Evolutionary conservation across 1,140 invertebrate species (phyloP).

Genomic region (Aphidius ervi): DNA sequence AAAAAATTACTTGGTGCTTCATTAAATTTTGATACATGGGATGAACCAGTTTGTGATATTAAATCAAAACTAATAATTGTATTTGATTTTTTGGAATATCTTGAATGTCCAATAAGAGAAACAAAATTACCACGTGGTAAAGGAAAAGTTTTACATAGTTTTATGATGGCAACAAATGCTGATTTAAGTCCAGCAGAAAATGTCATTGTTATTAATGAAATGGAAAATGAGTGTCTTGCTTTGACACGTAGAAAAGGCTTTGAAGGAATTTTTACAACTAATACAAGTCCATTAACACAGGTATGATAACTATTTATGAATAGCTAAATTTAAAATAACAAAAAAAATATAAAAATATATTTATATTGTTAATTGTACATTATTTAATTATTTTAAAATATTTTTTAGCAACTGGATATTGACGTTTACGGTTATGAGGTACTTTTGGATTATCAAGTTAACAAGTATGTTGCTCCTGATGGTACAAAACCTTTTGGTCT

Average conservation of each 20-base stretch:
- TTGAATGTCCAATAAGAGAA: constrained; percentile 69
- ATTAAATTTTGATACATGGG: constrained; percentile 73
- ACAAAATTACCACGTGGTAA: constrained; percentile 60
- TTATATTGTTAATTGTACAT: background rate
- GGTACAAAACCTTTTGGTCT: constrained; percentile 68
- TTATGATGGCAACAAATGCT: constrained; percentile 77
- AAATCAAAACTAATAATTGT: constrained; percentile 65
- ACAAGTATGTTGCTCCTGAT: constrained; percentile 67
- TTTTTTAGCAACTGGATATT: constrained; percentile 68
- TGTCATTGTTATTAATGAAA: constrained; percentile 68
- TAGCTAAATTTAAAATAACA: background rate
- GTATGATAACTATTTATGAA: constrained; percentile 44
- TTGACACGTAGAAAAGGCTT: constrained; percentile 64
- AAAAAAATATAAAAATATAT: too few species aligned
- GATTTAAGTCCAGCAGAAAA: constrained; percentile 66
- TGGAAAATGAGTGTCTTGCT: constrained; percentile 69
- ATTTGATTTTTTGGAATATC: constrained; percentile 73
- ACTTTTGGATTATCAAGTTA: constrained; percentile 74
- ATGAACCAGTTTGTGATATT: constrained; percentile 70
- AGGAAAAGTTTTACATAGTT: constrained; percentile 73
- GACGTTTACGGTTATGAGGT: constrained; percentile 78
- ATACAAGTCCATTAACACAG: constrained; percentile 79
- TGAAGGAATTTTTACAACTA: constrained; percentile 76
- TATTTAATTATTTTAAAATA: constrained; percentile 1
- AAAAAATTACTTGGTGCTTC: constrained; percentile 60